A percentile compares a stretch with the other conserved stretches of the same genome.
Conservation (phyloP, 2,888 invertebrate genomes). For the Epicampocera succincta region DNA sequence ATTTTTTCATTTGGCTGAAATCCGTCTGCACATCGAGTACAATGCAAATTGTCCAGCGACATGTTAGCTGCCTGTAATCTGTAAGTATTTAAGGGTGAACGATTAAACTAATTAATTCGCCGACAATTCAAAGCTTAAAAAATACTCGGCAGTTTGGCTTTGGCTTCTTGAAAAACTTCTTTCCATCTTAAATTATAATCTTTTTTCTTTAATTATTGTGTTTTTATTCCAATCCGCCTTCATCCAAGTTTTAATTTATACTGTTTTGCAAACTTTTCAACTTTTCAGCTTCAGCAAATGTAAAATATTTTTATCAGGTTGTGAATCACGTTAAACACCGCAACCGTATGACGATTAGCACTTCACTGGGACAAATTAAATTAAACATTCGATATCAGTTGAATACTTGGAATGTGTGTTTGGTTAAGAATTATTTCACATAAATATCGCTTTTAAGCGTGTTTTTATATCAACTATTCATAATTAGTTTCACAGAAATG, state of each 20-base stretch:
- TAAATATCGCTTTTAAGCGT: not conserved
- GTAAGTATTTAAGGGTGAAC: constrained; percentile 54
- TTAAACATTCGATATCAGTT: constrained; percentile 59
- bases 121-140: not conserved
- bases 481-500: no score
- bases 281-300: constrained; percentile 32
- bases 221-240: constrained; percentile 29
- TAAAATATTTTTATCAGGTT: constrained; percentile 56
- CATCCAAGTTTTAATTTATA: constrained; percentile 39
- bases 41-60: constrained; percentile 96
- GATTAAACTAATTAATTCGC: not conserved
- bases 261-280: constrained; percentile 47
- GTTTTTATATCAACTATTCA: no score
- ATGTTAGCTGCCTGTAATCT: constrained; percentile 83
- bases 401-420: constrained; percentile 42
- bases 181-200: constrained; percentile 42
- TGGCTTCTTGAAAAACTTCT: constrained; percentile 52
- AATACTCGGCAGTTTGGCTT: constrained; percentile 56
- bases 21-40: constrained; percentile 97
- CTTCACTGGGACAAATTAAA: constrained; percentile 61
- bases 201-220: not conserved
- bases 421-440: constrained; percentile 30
- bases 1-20: constrained; percentile 99
- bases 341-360: constrained; percentile 57
- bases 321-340: constrained; percentile 64